Evolutionary conservation across 2,888 invertebrate species (phyloP).

Genomic region (Psylliodes chrysocephalus): DNA sequence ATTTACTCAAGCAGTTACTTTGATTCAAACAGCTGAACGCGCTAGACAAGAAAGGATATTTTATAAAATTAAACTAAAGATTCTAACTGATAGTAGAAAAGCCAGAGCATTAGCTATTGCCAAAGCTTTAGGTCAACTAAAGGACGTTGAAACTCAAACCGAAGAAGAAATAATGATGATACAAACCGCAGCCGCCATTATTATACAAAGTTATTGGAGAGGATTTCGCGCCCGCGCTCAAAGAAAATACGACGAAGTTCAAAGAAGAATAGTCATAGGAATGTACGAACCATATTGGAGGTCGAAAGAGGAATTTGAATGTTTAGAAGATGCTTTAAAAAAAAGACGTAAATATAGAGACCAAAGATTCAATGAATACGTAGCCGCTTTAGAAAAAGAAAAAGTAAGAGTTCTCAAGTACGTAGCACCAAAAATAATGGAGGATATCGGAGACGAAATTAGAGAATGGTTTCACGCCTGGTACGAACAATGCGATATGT

Average conservation of each 20-base stretch:
- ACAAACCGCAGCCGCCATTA: conserved; percentile 54
- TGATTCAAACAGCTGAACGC: conserved; percentile 66
- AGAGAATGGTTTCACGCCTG: conserved; percentile 78
- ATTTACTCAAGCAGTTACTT: conserved; percentile 53
- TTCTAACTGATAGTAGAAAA: conserved; percentile 1
- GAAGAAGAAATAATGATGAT: background rate
- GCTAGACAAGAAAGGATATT: conserved; percentile 61
- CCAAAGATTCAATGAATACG: conserved; percentile 64
- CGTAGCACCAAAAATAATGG: conserved; percentile 72
- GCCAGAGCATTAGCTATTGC: conserved; percentile 11
- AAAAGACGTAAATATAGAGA: conserved; percentile 65
- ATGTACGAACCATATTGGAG: conserved; percentile 69
- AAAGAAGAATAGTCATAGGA: conserved; percentile 66
- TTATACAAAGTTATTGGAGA: conserved; percentile 64
- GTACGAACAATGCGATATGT: conserved; percentile 68
- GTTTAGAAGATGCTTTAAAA: conserved; percentile 65
- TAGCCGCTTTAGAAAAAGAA: conserved; percentile 65
- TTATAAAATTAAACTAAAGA: conserved; percentile 37
- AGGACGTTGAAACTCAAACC: background rate
- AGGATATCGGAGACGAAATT: conserved; percentile 81
- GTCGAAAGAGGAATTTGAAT: conserved; percentile 64
- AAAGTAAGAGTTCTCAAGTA: conserved; percentile 66
- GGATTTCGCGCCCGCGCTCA: conserved; percentile 64
- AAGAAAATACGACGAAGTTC: conserved; percentile 61
- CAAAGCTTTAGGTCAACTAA: conserved; percentile 20